Evolutionary conservation across 1,140 invertebrate genomes (phyloP), one percentile per base, ranked within the genome.

Genomic region (Hestina assimilis): DNA sequence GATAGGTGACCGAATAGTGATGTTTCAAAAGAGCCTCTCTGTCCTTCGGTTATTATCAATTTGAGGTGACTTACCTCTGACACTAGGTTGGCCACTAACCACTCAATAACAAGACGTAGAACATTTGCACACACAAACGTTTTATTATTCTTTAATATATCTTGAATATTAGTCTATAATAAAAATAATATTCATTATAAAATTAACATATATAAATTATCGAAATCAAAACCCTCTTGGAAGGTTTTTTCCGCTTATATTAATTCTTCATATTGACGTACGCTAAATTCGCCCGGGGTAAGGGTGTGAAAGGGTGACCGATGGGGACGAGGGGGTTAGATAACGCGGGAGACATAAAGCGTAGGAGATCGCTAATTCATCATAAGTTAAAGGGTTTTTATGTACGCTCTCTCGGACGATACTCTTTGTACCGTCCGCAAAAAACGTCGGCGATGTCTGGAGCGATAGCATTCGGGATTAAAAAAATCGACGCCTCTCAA

Each of bases 331-430:
- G 55, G 63, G 66, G 68, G 65, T 53, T 58, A 83, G 80, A 83
- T 82, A 80, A 79, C 83, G 72, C 69, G 78, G 76, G 79, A 86
- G 83, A 86, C 82, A 87, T 85, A 87, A 83, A 85, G 73, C 81
- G 81, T 83, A 84, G 81, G 79, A 87, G 83, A 84, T 86, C 83
- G 85, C 85, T 88, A 88, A 88, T 88, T 88, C 85, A 88, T 86
- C 85, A 88, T 88, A 88, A 88, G 85, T 88, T 88, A 86, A 88
- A 86, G 85, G 85, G 81, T 88, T 88, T 87, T 86, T 88, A 88
- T 80, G 79, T 86, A 76, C 72, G 66, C 69, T 69, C 58, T 64
- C 58, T 64, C 63, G 69, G 66, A 72, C 71, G 71, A 66, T 66
- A 75, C 65, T 70, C 72, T 83, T 80, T 83, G 81, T 83, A 80